Evolutionary conservation across 2,797 vertebrate genomes (phyloP), one percentile per base, ranked within the genome.

Genomic region (Zalophus californianus): DNA sequence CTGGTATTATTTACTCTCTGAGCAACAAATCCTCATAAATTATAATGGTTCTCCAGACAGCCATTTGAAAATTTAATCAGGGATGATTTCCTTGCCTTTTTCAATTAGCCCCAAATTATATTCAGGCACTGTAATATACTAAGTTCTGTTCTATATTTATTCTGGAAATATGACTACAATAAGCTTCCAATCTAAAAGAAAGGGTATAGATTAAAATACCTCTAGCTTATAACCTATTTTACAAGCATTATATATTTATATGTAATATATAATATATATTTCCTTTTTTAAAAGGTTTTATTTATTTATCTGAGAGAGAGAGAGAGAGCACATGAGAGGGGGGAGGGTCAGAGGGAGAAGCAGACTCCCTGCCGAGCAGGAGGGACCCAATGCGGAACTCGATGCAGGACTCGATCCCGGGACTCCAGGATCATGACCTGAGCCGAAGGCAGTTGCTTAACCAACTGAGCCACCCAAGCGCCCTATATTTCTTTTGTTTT

Each of bases 21-120:
- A 96, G 18, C 70, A 92, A 85, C 35, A 97, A 97, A 96, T 92
- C 35, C 88, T 97, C 79, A 91, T 96, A 95, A 96, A 95, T 97
- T 96, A 94, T 90, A 89, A 91, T 77, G 88, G 54, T 96, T 96
- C 86, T 97, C 75, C 41, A 96, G 88, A 97, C 60, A 94, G 14
- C 27, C 94, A 95, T 95, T 97, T 97, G 93, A 90, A 96, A 93
- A 97, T 96, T 92, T 97, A 97, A 97, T 96, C 93, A 82, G 21
- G 72, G 64, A 86, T 97, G 64, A 92, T 96, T 96, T 96, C 66
- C 54, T 82, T 93, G 90, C 70, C 70, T 96, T 91, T 94, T 97
- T 89, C 85, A 97, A 93, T 98, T 97, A 96, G 90, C 41, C 16
- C 38, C 66, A 93, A 88, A 92, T 97, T 91, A 86, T 79, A 96